phyloP scores from a whole-genome alignment of 2,888 invertebrate genomes.

The Andrena trimmerana region DNA sequence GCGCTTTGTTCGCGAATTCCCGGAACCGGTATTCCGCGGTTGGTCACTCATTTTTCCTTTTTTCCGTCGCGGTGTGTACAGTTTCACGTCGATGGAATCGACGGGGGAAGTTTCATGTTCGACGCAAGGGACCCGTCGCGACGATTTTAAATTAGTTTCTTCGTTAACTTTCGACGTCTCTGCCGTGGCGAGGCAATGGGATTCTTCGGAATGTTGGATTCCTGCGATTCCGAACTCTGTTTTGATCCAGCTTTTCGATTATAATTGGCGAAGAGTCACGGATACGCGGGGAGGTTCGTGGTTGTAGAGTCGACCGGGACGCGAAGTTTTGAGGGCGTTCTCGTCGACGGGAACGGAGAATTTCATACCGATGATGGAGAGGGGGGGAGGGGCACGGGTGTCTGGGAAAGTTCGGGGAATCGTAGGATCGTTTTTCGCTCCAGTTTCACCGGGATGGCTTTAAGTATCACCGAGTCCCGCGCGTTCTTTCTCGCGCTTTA shows the following conservation, averaged over 20 bases:
- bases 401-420: conserved; percentile 40
- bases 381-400: neutral
- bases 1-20: conserved; percentile 19
- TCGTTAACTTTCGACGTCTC: neutral
- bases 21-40: conserved; percentile 11
- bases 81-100: neutral
- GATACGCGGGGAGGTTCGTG: conserved; percentile 6
- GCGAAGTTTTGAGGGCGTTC: neutral
- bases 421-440: conserved; percentile 53
- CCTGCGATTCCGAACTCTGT: conserved; percentile 8
- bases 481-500: conserved; percentile 49
- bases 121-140: neutral
- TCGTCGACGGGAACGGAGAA: neutral
- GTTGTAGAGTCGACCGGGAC: neutral
- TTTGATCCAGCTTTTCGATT: neutral
- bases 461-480: conserved; percentile 48
- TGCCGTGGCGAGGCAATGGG: conserved; percentile 3
- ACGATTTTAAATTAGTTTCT: neutral
- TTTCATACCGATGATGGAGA: conserved; percentile 18
- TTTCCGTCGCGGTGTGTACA: neutral
- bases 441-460: conserved; percentile 48
- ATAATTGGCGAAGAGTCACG: conserved; percentile 34
- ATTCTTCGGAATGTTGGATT: conserved; percentile 25
- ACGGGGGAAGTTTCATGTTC: conserved; percentile 22
- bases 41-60: neutral